phyloP scores from a whole-genome alignment of 2,888 invertebrate genomes.

The Eudasyphora cyanicolor region DNA sequence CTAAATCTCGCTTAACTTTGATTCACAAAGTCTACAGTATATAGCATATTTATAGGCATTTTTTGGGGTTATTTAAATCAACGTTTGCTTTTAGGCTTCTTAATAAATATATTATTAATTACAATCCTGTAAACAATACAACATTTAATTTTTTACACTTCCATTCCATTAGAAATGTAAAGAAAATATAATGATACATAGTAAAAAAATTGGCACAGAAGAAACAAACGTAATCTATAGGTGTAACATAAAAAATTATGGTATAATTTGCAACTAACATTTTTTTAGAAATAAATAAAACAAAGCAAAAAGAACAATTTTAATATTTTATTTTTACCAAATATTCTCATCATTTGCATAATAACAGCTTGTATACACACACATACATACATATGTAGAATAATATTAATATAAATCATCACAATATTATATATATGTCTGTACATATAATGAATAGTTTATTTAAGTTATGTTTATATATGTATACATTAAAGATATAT shows the following conservation, averaged over 20 bases:
- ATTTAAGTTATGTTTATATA: no score
- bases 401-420: slow-evolving; percentile 19
- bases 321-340: slow-evolving; percentile 38
- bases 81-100: no score
- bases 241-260: background rate
- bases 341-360: background rate
- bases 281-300: slow-evolving; percentile 50
- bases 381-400: slow-evolving; percentile 10
- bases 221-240: slow-evolving; percentile 54
- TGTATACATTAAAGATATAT: background rate
- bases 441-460: slow-evolving; percentile 8
- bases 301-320: slow-evolving; percentile 28
- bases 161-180: background rate
- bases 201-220: slow-evolving; percentile 53
- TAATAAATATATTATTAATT: no score
- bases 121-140: background rate
- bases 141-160: no score
- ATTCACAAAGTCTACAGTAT: no score
- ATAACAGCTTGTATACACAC: slow-evolving; percentile 1
- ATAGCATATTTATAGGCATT: background rate
- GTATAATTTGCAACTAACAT: slow-evolving; percentile 10
- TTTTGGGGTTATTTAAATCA: background rate
- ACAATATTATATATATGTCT: slow-evolving; percentile 9
- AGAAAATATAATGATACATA: background rate
- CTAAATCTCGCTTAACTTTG: no score